These are phyloP conservation scores for Stichopus chloronotus DNA, from an alignment of 35 echinoderm and acorn worm genomes.

Conservation along the genomic window DNA sequence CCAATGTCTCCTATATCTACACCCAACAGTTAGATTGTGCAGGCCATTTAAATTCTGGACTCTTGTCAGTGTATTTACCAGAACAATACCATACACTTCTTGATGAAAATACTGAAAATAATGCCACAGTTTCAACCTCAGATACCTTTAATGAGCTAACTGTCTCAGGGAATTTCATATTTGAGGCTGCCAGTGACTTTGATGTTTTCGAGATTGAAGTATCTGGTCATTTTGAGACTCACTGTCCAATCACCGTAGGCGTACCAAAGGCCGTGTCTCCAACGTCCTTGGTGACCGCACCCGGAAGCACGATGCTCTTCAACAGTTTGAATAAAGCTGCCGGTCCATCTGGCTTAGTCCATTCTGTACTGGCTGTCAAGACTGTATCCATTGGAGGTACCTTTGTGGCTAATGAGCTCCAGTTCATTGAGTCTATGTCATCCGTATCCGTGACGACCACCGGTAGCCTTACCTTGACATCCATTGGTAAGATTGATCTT, in stretches of 20 bases:
- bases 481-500: background rate
- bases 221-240: background rate
- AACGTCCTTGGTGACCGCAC: background rate
- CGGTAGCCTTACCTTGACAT: background rate
- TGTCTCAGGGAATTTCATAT: background rate
- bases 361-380: background rate
- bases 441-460: background rate
- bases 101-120: background rate
- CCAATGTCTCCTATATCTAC: conserved; percentile 53
- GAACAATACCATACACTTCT: background rate
- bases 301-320: background rate
- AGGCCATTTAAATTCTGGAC: conserved; percentile 56
- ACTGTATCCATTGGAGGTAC: background rate
- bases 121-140: background rate
- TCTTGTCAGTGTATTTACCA: conserved; percentile 8
- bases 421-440: background rate
- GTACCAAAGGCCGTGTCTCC: background rate
- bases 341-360: conserved; percentile 1
- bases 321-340: conserved; percentile 8
- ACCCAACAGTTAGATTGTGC: conserved; percentile 30
- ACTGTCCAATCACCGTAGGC: background rate
- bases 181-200: background rate
- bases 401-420: background rate
- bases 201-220: background rate
- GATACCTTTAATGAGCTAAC: background rate